Evolutionary conservation across 2,113 vertebrate species (phyloP).

Genomic region (Pseudopipra pipra): DNA sequence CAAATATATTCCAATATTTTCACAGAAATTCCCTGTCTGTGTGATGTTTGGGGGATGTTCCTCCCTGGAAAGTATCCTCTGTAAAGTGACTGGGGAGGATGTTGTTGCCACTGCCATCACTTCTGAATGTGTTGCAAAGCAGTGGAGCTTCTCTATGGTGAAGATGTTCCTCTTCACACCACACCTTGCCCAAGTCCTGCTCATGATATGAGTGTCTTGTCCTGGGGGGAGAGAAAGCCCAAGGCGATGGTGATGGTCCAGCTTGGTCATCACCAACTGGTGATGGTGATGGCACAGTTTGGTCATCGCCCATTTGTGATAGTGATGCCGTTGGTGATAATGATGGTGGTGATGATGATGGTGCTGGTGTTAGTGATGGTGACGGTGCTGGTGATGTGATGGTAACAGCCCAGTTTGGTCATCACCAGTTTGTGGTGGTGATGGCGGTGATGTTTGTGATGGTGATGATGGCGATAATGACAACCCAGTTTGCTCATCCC

Average conservation of each 20-base stretch:
- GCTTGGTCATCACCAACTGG: not conserved
- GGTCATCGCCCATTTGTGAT: not conserved
- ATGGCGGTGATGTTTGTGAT: not conserved
- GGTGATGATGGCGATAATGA: not conserved
- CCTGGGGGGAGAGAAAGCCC: not conserved
- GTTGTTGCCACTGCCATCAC: not conserved
- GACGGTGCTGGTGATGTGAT: not conserved
- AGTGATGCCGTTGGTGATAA: not conserved
- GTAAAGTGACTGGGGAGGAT: not conserved
- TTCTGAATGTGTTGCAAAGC: not conserved
- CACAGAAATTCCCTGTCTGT: conserved; percentile 50
- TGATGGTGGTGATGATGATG: not conserved
- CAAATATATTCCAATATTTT: conserved; percentile 77
- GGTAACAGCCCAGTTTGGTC: not conserved
- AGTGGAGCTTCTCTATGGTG: not conserved
- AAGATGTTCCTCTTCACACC: not conserved
- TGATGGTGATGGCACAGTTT: not conserved
- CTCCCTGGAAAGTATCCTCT: not conserved
- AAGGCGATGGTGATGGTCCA: not conserved
- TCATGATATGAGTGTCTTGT: not conserved
- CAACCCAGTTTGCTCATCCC: not conserved
- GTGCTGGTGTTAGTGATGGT: not conserved
- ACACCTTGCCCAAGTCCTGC: accelerated
- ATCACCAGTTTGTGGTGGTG: not conserved
- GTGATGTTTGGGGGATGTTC: not conserved